Evolutionary conservation across 2,797 vertebrate genomes (phyloP).

Genomic region (Ctenopoma multispine): DNA sequence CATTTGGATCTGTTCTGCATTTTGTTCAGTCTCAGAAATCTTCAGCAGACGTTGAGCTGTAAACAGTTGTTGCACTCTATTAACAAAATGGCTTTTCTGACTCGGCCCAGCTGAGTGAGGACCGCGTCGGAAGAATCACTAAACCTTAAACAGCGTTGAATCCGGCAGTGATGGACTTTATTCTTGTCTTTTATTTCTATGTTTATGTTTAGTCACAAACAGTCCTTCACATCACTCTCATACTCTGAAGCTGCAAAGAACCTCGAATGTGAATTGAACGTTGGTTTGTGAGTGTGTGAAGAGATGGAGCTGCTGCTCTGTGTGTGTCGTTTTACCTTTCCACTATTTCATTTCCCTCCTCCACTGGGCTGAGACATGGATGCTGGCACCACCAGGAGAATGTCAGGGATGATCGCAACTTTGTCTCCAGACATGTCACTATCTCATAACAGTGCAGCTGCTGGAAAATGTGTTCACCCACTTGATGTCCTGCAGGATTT

Average conservation of each 20-base stretch:
- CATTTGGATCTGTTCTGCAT: slow-evolving; percentile 42
- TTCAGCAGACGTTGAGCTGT: slow-evolving; percentile 28
- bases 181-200: not conserved
- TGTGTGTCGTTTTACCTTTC: slow-evolving; percentile 26
- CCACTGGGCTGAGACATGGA: slow-evolving; percentile 60
- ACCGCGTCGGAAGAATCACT: slow-evolving; percentile 2
- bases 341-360: slow-evolving; percentile 65
- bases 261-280: not conserved
- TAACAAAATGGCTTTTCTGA: slow-evolving; percentile 43
- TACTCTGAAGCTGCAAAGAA: not conserved
- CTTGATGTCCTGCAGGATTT: not conserved
- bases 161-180: not conserved
- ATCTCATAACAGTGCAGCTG: slow-evolving; percentile 13
- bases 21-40: slow-evolving; percentile 30
- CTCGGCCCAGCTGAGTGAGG: not conserved
- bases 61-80: slow-evolving; percentile 48
- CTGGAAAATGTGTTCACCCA: slow-evolving; percentile 8
- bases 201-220: not conserved
- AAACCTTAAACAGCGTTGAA: not conserved
- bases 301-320: slow-evolving; percentile 4
- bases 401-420: slow-evolving; percentile 42
- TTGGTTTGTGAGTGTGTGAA: slow-evolving; percentile 3
- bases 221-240: slow-evolving; percentile 40
- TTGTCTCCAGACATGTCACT: slow-evolving; percentile 31
- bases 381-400: slow-evolving; percentile 23